These are phyloP conservation scores for Nomada flava DNA, from an alignment of 2,888 invertebrate genomes.

Conservation along the genomic window DNA sequence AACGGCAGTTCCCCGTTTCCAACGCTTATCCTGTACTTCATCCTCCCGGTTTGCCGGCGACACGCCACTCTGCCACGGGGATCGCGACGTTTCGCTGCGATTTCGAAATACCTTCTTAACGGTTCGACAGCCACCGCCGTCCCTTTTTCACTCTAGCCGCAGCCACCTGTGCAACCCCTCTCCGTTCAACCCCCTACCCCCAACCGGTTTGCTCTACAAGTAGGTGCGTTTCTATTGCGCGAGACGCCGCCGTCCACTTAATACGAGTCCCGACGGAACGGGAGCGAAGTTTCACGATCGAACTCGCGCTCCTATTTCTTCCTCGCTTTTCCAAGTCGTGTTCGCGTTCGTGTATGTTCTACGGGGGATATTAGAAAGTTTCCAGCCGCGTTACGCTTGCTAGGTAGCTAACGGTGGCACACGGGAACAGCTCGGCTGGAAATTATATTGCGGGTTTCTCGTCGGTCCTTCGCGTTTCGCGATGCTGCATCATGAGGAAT, in stretches of 20 bases:
- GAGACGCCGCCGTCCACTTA: conserved; percentile 43
- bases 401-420: conserved; percentile 25
- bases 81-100: conserved; percentile 42
- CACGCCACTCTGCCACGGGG: conserved; percentile 34
- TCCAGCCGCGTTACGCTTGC: conserved; percentile 31
- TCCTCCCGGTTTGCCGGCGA: conserved; percentile 29
- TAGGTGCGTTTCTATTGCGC: neutral
- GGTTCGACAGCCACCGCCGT: conserved; percentile 33
- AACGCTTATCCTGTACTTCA: conserved; percentile 49
- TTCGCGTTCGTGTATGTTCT: neutral
- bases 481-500: neutral
- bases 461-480: conserved; percentile 5
- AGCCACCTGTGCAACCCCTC: neutral
- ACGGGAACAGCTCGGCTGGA: conserved; percentile 37
- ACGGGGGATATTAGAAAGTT: conserved; percentile 54
- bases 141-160: neutral
- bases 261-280: conserved; percentile 17
- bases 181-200: neutral
- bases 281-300: conserved; percentile 50
- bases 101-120: conserved; percentile 49
- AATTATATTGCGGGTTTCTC: conserved; percentile 47
- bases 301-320: conserved; percentile 3
- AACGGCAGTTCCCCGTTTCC: conserved; percentile 41
- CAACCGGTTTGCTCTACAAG: neutral
- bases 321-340: neutral